Base-by-base conservation (phyloP, 2,888 invertebrate species). In the Trichogramma evanescens region DNA sequence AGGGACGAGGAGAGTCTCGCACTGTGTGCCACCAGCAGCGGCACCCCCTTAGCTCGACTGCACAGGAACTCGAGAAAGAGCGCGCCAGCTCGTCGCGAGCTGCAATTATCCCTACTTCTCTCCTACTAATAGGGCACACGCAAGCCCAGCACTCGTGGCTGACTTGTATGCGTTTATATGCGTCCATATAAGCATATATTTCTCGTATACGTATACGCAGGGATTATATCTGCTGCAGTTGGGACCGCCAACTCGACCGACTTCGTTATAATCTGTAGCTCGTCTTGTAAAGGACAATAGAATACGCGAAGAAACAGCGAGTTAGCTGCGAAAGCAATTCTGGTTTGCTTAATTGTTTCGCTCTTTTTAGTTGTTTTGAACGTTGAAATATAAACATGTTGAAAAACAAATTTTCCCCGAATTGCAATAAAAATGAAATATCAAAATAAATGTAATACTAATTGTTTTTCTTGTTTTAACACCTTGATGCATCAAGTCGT, bases 51-150 rank as follows among this genome's bases (percentile, higher is more conserved):
- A 64, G 61, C 61, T 58, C 60, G 9, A 10, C 6, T 52, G 60
- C 53, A 52, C 60, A 60, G 63, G 55, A 63, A 59, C 59, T 57
- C 54, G 42, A 41, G 60, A 56, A 56, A 63, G 54, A 26, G 26
- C 26, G 26, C 26, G 3, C 10, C 54, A 3, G 53, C 49, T 38
- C n/a, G 52, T 49, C 46, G 13, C 56, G 54, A 57, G 58, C 43
- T 56, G 61, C 58, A 69, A 67, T 69, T 68, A 69, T 65, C 66
- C 67, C 62, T 66, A 57, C 65, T 63, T 62, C 59, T 26, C 56
- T 54, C 46, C 40, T 55, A 53, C 58, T 61, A 26, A 26, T 26
- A 26, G 52, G 49, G 57, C 40, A 40, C 46, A 26, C 49, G 39
- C 45, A 48, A 9, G 40, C 54, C 26, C 10, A 39, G 43, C 10